Base-by-base conservation (phyloP, 2,113 vertebrate species). In the Cheilinus undulatus region DNA sequence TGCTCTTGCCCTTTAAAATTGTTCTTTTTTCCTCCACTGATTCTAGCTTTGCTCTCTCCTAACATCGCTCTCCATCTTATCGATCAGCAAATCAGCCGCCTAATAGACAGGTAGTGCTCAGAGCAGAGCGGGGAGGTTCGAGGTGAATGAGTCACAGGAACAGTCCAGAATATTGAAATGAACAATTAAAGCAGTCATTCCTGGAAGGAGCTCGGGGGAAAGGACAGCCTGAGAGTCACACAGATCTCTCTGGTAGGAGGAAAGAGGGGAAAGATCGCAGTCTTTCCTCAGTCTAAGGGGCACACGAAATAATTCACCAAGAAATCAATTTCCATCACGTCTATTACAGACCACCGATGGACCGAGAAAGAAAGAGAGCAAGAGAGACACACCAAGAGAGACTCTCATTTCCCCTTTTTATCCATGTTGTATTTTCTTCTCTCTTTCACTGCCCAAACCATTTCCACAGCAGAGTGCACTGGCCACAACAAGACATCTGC, bases 241-340 rank as follows among this genome's bases (percentile, higher is more conserved):
- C 27, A 19, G 36, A 34, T n/a, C 22, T 50, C 63, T 80, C 61
- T 62, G 66, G 30, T 67, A 54, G 34, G 28, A 24, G 38, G 24
- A 30, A 34, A 13, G 20, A 24, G 53, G 34, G 28, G 48, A 24
- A 10, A 49, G 69, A 73, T 76, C 76, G 83, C 75, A 69, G 76
- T 85, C 79, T 77, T 45, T 45, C 3, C 26, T 22, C 20, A 83
- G 78, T 76, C 69, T 71, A 62, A 79, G 66, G 71, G 69, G 46
- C 49, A 17, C 65, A 32, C 46, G 30, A 61, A 91, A 92, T 93
- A 92, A 92, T 89, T 92, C 86, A 88, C 88, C 88, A 63, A 84
- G 76, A 92, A 92, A 93, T 93, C 91, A 88, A 93, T 93, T 93
- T 93, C 77, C 82, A 91, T 91, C 86, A 84, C 72, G 38, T 83